A percentile compares a stretch with the other conserved stretches of the same genome.
Conservation (phyloP, 2,113 vertebrate species). For the Chitala chitala region DNA sequence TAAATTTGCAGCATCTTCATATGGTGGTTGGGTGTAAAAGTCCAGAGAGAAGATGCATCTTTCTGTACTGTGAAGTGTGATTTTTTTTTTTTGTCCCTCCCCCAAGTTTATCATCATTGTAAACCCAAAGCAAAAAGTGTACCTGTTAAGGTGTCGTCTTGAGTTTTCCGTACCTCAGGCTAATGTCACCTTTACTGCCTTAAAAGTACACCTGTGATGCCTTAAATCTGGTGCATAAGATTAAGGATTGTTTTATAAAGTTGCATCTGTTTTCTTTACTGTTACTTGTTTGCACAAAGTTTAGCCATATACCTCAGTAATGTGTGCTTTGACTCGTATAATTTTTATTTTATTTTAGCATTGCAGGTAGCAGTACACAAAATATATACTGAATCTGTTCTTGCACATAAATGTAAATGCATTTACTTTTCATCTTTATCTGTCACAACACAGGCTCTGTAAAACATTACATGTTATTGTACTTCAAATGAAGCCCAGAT, state of each 20-base stretch:
- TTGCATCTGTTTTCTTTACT: no score
- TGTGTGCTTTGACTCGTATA: slow-evolving; percentile 32
- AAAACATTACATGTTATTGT: slow-evolving; percentile 7
- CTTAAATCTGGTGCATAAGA: no score
- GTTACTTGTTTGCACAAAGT: slow-evolving; percentile 49
- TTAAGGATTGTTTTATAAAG: no score
- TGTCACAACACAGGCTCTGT: not conserved
- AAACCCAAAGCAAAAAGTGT: not conserved
- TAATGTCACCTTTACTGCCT: no score
- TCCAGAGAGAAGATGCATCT: no score
- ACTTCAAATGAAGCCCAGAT: not conserved
- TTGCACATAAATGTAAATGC: slow-evolving; percentile 30
- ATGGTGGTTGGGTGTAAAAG: no score
- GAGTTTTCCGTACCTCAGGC: no score
- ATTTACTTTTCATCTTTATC: slow-evolving; percentile 23
- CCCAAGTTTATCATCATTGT: slow-evolving; percentile 37
- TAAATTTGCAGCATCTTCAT: no score
- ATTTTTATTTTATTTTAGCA: slow-evolving; percentile 19
- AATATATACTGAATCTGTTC: slow-evolving; percentile 43
- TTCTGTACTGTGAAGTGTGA: no score
- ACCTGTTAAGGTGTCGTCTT: slow-evolving; percentile 28
- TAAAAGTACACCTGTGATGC: no score
- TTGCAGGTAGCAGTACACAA: slow-evolving; percentile 35
- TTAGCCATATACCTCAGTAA: slow-evolving; percentile 62
- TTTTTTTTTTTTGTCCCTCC: no score